Evolutionary conservation across 1,140 invertebrate species (phyloP), one percentile per base, ranked within the genome.

Genomic region (Drosophila athabasca): DNA sequence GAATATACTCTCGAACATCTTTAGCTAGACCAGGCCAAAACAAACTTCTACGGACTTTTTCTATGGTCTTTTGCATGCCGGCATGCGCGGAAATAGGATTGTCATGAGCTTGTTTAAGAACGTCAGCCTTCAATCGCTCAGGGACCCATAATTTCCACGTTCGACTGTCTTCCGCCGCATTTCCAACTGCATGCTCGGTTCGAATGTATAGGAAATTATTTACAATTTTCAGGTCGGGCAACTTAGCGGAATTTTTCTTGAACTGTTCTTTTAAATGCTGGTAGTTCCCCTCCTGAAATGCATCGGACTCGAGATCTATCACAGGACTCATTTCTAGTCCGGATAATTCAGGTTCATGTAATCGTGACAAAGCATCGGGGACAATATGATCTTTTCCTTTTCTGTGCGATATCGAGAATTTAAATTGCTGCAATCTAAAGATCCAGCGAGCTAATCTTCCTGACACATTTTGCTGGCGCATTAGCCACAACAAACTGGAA

Each of bases 121-220:
- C 26, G 0, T 58, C 29, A 2, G 41, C 41, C 6, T 52, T 24
- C 17, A 66, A n/a, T 13, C 45, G 45, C 6, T 46, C 7, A 0
- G 66, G 71, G 19, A 64, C 49, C 66, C 65, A 75, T 4, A 70
- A 41, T 49, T 65, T 59, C 55, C 66, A 64, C 9, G 49, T 13
- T 13, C 9, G 45, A 15, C 31, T 44, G 8, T 55, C 52, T 46
- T 55, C 13, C 6, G 24, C 29, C 5, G 54, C 52, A 41, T 35
- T 26, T 1, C 62, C 55, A 9, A 17, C n/a, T 8, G 15, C 24
- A 26, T 60, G 51, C 29, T 72, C 54, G 11, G 55, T 72, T n/a
- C 51, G 17, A 11, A 52, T 35, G 17, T 60, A 61, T n/a, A 72
- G 7, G 8, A 22, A 50, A 0, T 49, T 35, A 31, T 67, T 43